Conservation (phyloP, 2,113 vertebrate genomes). For the Centrocercus urophasianus region DNA sequence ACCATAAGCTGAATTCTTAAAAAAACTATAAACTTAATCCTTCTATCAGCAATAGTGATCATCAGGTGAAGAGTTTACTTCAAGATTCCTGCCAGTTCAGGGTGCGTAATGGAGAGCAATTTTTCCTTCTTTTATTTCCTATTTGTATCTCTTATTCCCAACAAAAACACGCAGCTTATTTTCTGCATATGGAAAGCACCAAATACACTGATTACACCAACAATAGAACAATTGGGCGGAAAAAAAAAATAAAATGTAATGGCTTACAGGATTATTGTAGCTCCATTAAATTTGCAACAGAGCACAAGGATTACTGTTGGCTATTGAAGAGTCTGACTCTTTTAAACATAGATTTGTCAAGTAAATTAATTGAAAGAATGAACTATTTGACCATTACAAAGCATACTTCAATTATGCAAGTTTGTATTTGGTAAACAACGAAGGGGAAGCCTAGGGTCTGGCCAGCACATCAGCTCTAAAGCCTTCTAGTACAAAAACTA, state of each 20-base stretch:
- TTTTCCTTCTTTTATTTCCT: background rate
- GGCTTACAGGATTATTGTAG: background rate
- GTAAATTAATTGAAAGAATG: background rate
- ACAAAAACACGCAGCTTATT: background rate
- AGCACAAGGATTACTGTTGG: background rate
- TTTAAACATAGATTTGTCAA: background rate
- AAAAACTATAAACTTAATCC: background rate
- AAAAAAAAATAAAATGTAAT: background rate
- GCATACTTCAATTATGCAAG: background rate
- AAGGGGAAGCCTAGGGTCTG: background rate
- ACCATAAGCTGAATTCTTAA: background rate
- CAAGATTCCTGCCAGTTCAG: background rate
- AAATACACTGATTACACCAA: background rate
- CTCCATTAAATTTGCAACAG: background rate
- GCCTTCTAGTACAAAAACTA: background rate
- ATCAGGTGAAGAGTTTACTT: background rate
- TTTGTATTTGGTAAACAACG: background rate
- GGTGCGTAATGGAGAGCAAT: background rate
- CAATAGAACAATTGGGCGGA: background rate
- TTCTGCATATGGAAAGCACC: background rate
- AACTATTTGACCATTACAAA: background rate
- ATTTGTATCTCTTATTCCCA: background rate
- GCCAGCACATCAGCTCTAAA: background rate
- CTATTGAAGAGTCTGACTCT: background rate
- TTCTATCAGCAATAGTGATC: background rate